phyloP scores from a whole-genome alignment of 2,113 vertebrate genomes.

The Megaleporinus macrocephalus region DNA sequence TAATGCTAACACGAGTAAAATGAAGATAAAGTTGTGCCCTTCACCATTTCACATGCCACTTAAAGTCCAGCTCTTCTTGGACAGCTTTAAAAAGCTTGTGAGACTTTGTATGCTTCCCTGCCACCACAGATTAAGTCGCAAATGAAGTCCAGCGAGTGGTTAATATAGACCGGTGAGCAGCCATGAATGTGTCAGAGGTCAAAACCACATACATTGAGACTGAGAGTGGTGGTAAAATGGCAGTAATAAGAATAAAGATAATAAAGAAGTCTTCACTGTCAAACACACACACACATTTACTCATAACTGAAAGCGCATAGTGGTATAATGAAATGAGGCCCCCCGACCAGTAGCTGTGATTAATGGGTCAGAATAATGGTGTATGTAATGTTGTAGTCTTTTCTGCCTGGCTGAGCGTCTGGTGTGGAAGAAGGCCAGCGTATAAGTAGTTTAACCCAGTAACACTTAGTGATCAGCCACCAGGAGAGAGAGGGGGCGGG shows the following conservation, averaged over 20 bases:
- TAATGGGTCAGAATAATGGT: background rate
- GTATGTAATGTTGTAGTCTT: background rate
- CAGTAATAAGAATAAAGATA: background rate
- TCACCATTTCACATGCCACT: background rate
- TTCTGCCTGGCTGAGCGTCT: conserved; percentile 23
- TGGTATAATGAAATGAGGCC: background rate
- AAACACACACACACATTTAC: background rate
- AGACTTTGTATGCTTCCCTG: background rate
- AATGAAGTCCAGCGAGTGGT: background rate
- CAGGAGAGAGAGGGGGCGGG: background rate
- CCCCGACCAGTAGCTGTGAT: background rate
- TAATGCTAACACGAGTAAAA: background rate
- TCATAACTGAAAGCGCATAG: background rate
- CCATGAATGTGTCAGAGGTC: conserved; percentile 9
- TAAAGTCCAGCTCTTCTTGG: background rate
- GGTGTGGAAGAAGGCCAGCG: conserved; percentile 15
- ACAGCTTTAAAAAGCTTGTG: background rate
- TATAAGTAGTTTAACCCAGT: conserved; percentile 11
- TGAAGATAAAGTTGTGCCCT: background rate
- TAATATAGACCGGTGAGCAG: conserved; percentile 2
- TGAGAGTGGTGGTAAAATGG: background rate
- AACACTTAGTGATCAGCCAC: conserved; percentile 21
- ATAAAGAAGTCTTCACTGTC: background rate
- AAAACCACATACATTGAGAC: background rate
- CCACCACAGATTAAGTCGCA: background rate